Evolutionary conservation across 2,113 vertebrate species (phyloP).

Genomic region (Dryoscopus gambensis): DNA sequence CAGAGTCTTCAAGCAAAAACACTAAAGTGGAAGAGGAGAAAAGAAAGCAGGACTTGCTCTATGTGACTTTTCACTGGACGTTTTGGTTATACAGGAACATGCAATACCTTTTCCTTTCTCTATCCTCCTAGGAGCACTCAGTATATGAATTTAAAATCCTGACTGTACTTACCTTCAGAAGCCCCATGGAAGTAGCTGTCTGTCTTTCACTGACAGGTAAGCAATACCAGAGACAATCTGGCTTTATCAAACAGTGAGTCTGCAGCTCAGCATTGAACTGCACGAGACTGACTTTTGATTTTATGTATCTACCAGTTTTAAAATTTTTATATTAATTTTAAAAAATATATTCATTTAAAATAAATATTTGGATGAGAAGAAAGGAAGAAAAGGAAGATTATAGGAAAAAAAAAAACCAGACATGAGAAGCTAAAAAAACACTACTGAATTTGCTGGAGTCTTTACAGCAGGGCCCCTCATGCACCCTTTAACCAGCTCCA

Average conservation of each 20-base stretch:
- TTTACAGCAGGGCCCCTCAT: not conserved
- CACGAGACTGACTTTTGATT: not conserved
- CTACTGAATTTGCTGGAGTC: not conserved
- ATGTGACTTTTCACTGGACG: fast-evolving
- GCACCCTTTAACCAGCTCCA: not conserved
- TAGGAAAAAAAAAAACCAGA: not conserved
- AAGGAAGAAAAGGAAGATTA: not conserved
- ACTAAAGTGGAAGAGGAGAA: not conserved
- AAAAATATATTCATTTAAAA: not conserved
- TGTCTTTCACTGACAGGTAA: not conserved
- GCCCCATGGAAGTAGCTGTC: not conserved
- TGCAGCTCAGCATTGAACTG: not conserved
- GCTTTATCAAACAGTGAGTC: not conserved
- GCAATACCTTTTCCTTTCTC: not conserved
- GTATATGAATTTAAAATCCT: not conserved
- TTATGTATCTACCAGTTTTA: not conserved
- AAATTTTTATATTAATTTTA: not conserved
- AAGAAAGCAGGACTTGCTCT: not conserved
- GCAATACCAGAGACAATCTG: not conserved
- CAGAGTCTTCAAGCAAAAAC: not conserved
- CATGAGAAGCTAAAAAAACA: not conserved
- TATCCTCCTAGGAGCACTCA: not conserved
- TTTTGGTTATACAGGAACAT: not conserved
- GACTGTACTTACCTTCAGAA: not conserved
- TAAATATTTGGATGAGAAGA: not conserved